Conservation (phyloP, 2,797 vertebrate genomes). For the Selene dorsalis region DNA sequence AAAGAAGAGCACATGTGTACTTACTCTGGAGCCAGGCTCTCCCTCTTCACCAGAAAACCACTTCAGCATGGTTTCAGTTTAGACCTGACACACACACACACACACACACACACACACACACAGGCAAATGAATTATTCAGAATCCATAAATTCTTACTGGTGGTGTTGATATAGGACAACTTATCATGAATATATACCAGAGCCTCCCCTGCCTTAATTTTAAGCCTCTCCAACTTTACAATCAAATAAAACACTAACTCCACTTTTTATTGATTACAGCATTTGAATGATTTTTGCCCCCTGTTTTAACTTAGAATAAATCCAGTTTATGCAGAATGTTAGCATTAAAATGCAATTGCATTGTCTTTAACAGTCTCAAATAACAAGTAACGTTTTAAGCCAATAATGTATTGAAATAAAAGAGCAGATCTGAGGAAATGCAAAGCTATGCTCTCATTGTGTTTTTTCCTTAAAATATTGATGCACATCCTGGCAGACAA, state of each 20-base stretch:
- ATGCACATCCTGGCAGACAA: constrained; percentile 20
- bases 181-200: background rate
- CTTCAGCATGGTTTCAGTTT: constrained; percentile 87
- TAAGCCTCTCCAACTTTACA: background rate
- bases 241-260: background rate
- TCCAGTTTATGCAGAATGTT: too few species aligned
- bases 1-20: constrained; percentile 60
- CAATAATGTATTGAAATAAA: background rate
- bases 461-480: constrained; percentile 47
- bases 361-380: background rate
- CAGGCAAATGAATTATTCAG: constrained; percentile 6
- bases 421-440: background rate
- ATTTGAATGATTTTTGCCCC: background rate
- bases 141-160: background rate
- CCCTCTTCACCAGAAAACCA: constrained; percentile 90
- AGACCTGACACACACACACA: constrained; percentile 42
- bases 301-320: background rate
- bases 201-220: background rate
- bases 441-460: background rate
- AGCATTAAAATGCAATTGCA: background rate
- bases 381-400: too few species aligned
- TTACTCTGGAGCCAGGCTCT: constrained; percentile 83
- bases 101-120: constrained; percentile 11
- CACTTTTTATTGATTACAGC: background rate
- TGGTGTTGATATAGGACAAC: background rate